phyloP scores from a whole-genome alignment of 2,888 invertebrate species.

The Volucella inflata region DNA sequence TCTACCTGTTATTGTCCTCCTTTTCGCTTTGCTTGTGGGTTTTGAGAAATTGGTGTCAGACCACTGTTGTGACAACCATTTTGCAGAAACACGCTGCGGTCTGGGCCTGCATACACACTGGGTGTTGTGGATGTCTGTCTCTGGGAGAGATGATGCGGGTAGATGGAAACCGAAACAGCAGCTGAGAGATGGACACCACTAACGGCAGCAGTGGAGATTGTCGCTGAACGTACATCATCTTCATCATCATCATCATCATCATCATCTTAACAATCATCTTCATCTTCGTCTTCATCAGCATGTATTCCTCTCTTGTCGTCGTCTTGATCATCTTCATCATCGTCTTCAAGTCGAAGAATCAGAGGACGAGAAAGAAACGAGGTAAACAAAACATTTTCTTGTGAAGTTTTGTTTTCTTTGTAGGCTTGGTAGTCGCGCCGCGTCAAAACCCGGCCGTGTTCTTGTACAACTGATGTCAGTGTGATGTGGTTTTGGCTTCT shows the following conservation, averaged over 20 bases:
- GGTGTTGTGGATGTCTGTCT: slow-evolving; percentile 26
- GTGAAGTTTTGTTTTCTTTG: slow-evolving; percentile 8
- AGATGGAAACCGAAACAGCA: slow-evolving; percentile 47
- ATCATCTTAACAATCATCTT: slow-evolving; percentile 32
- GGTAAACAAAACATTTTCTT: slow-evolving; percentile 11
- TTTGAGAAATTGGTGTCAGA: slow-evolving; percentile 74
- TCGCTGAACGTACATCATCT: slow-evolving; percentile 68
- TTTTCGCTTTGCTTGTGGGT: slow-evolving; percentile 65
- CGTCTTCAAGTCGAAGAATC: slow-evolving; percentile 22
- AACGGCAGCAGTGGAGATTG: slow-evolving; percentile 60
- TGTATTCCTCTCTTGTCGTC: slow-evolving; percentile 35
- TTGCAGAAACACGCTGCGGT: slow-evolving; percentile 76
- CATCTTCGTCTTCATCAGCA: slow-evolving; percentile 19
- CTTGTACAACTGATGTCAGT: slow-evolving; percentile 62
- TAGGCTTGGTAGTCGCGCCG: slow-evolving; percentile 30
- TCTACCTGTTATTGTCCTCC: slow-evolving; percentile 61
- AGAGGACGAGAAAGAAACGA: slow-evolving; percentile 10
- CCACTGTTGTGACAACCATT: slow-evolving; percentile 78
- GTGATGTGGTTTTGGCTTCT: slow-evolving; percentile 63
- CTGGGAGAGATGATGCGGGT: slow-evolving; percentile 48
- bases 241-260: slow-evolving; percentile 46
- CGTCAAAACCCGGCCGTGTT: slow-evolving; percentile 62
- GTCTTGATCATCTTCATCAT: slow-evolving; percentile 4
- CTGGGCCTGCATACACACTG: slow-evolving; percentile 58
- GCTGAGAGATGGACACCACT: slow-evolving; percentile 68